A percentile compares a stretch with the other conserved stretches of the same genome.
These are phyloP conservation scores for Trichonephila clavata DNA, from an alignment of 1,140 invertebrate species.

Conservation along the genomic window DNA sequence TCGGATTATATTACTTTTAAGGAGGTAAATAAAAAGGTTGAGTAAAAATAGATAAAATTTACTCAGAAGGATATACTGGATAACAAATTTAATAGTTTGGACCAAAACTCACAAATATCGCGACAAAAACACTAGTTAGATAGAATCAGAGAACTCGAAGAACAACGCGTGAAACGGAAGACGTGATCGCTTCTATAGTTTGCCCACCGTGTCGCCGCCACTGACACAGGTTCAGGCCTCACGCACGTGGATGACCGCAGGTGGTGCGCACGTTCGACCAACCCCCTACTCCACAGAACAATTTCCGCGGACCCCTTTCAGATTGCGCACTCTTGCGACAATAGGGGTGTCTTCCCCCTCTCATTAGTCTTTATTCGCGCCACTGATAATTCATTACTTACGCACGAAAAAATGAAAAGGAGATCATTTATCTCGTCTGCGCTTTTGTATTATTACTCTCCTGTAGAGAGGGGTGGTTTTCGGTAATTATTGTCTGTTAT, in stretches of 20 bases:
- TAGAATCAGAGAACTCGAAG: background rate
- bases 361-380: background rate
- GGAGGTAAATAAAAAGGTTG: no score
- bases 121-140: no score
- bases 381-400: slow-evolving; percentile 1
- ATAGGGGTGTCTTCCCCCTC: background rate
- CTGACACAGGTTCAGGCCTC: background rate
- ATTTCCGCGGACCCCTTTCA: slow-evolving; percentile 1
- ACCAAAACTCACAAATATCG: no score
- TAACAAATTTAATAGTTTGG: no score
- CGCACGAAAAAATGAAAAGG: background rate
- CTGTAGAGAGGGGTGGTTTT: background rate
- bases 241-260: slow-evolving; percentile 53
- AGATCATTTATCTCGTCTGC: slow-evolving; percentile 4
- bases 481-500: background rate
- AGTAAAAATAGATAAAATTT: no score
- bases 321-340: background rate
- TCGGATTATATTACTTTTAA: no score
- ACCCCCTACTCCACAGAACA: background rate
- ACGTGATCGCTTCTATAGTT: background rate
- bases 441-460: background rate
- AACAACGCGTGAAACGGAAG: background rate
- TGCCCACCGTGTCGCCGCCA: background rate
- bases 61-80: no score
- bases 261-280: slow-evolving; percentile 41